These are phyloP conservation scores for Schizotus pectinicornis DNA, from an alignment of 2,888 invertebrate species.

Conservation along the genomic window DNA sequence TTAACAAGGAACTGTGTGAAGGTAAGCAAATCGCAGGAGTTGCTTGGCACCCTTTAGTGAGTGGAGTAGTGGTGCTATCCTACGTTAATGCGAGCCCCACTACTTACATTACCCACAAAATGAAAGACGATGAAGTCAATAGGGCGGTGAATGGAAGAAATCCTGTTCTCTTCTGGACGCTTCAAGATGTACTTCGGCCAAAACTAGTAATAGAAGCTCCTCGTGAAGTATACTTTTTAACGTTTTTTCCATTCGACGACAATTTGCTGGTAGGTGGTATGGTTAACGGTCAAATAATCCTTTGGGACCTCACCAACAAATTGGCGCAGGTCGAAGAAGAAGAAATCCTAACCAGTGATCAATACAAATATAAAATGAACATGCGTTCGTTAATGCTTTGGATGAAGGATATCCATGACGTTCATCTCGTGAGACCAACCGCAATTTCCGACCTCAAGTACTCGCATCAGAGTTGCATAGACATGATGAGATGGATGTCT, in stretches of 20 bases:
- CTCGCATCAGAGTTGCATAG: constrained; percentile 72
- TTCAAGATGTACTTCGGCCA: constrained; percentile 71
- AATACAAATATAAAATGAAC: constrained; percentile 67
- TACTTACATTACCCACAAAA: constrained; percentile 56
- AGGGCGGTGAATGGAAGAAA: constrained; percentile 66
- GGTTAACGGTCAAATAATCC: constrained; percentile 70
- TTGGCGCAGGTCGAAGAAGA: constrained; percentile 62
- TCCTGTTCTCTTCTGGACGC: constrained; percentile 77
- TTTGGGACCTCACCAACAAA: constrained; percentile 45
- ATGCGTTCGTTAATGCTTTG: constrained; percentile 65
- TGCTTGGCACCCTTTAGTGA: constrained; percentile 75
- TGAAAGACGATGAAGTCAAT: constrained; percentile 38
- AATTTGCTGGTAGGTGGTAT: constrained; percentile 76
- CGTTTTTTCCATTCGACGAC: constrained; percentile 73
- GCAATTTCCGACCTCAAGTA: constrained; percentile 65
- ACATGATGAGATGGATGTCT: constrained; percentile 71
- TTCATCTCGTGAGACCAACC: constrained; percentile 65
- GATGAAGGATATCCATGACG: constrained; percentile 70
- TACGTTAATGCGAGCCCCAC: constrained; percentile 67
- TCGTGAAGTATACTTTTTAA: constrained; percentile 68
- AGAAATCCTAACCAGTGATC: constrained; percentile 66
- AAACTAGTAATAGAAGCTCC: constrained; percentile 73
- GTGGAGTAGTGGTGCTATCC: constrained; percentile 71
- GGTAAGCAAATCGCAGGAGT: constrained; percentile 70
- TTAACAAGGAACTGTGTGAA: constrained; percentile 68